Conservation (phyloP, 2,113 vertebrate species). For the Octodon degus region DNA sequence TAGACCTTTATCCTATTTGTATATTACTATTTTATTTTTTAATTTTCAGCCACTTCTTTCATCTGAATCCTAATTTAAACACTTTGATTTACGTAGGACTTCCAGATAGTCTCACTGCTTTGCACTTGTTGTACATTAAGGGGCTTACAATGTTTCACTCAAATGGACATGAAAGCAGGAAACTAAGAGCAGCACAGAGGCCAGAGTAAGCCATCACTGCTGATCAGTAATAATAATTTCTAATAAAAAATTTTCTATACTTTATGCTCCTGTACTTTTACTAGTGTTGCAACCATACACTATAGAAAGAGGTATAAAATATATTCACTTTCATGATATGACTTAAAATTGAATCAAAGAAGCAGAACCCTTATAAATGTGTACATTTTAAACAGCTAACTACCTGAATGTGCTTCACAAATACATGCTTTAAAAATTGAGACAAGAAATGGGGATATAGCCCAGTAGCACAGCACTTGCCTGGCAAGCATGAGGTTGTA, state of each 20-base stretch:
- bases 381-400: neutral
- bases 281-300: neutral
- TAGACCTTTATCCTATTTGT: slow-evolving; percentile 15
- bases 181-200: neutral
- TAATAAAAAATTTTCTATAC: neutral
- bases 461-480: too few relatives aligned
- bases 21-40: neutral
- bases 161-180: slow-evolving; percentile 21
- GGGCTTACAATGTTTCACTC: slow-evolving; percentile 8
- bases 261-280: neutral
- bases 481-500: too few relatives aligned
- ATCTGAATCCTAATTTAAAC: slow-evolving; percentile 2
- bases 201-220: neutral
- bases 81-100: slow-evolving; percentile 13
- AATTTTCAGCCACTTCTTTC: slow-evolving; percentile 12
- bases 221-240: neutral
- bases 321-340: neutral
- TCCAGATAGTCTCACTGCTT: neutral
- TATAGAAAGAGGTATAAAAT: neutral
- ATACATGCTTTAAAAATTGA: neutral
- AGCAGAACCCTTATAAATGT: slow-evolving; percentile 17
- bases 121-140: neutral
- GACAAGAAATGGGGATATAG: neutral
- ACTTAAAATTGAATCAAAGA: slow-evolving; percentile 8
- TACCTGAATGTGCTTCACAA: neutral